These are phyloP conservation scores for Columbina picui DNA, from an alignment of 2,113 vertebrate genomes.

Conservation along the genomic window DNA sequence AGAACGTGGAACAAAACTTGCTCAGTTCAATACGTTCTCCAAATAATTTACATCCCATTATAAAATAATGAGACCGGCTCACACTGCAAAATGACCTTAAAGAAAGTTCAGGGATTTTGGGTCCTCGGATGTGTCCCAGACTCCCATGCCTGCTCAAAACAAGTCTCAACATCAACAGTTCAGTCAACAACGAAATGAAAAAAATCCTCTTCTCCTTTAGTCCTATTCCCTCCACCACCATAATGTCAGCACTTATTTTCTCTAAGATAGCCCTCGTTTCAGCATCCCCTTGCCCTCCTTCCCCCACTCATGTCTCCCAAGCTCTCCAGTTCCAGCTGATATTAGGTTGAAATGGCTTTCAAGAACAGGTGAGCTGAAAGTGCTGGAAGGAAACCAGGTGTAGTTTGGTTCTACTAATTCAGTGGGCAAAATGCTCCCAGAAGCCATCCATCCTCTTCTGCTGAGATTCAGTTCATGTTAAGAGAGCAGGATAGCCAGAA, in stretches of 20 bases:
- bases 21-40: neutral
- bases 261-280: neutral
- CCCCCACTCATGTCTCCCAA: neutral
- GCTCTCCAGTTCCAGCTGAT: neutral
- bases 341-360: neutral
- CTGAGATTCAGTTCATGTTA: neutral
- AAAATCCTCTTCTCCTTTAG: neutral
- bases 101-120: constrained; percentile 43
- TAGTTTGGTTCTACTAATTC: neutral
- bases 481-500: neutral
- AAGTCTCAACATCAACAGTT: constrained; percentile 24
- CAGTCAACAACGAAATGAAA: neutral
- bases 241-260: neutral
- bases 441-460: neutral
- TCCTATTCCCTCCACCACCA: neutral
- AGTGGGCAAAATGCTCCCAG: neutral
- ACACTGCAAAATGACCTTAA: constrained; percentile 37
- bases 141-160: constrained; percentile 1
- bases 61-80: constrained; percentile 55
- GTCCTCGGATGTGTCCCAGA: neutral
- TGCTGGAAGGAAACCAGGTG: constrained; percentile 12
- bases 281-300: neutral
- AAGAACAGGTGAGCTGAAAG: neutral
- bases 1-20: neutral
- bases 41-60: constrained; percentile 55